Percentiles rank a stretch among this genome's conserved stretches.
These are phyloP conservation scores for Cephalopachus bancanus DNA, from an alignment of 2,797 vertebrate genomes.

Conservation along the genomic window DNA sequence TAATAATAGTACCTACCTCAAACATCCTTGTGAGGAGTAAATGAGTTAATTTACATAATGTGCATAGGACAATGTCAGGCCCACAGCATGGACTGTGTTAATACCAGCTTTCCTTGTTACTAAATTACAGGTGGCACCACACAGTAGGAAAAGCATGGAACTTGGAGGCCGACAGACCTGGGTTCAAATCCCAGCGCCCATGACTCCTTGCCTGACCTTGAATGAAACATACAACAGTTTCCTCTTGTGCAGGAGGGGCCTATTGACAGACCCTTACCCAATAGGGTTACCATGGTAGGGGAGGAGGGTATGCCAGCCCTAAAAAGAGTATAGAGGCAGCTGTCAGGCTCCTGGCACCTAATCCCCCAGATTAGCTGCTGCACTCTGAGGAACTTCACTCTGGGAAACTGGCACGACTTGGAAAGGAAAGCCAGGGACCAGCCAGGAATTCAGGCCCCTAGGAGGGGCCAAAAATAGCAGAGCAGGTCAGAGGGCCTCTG, in stretches of 20 bases:
- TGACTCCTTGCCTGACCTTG: neutral
- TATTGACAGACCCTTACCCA: neutral
- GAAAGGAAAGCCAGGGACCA: constrained; percentile 75
- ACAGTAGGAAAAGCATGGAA: constrained; percentile 17
- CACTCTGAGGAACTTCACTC: constrained; percentile 1
- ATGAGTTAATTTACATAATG: neutral
- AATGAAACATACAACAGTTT: neutral
- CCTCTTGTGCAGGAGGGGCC: neutral
- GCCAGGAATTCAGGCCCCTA: constrained; percentile 71
- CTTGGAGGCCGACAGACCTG: neutral
- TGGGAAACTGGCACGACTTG: constrained; percentile 72
- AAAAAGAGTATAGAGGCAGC: constrained; percentile 85
- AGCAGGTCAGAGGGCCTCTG: constrained; percentile 77
- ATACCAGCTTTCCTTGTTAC: neutral
- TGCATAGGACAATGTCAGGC: neutral
- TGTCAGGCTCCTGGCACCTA: constrained; percentile 78
- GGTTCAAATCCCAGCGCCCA: neutral
- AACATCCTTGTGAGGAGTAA: neutral
- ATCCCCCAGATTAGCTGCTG: constrained; percentile 89
- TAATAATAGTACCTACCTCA: neutral
- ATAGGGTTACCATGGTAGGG: neutral
- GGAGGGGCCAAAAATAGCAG: constrained; percentile 88
- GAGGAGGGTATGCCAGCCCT: constrained; percentile 69
- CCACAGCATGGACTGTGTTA: neutral
- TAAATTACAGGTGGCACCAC: neutral